Evolutionary conservation across 1,140 invertebrate genomes (phyloP).

Genomic region (Monochamus saltuarius): DNA sequence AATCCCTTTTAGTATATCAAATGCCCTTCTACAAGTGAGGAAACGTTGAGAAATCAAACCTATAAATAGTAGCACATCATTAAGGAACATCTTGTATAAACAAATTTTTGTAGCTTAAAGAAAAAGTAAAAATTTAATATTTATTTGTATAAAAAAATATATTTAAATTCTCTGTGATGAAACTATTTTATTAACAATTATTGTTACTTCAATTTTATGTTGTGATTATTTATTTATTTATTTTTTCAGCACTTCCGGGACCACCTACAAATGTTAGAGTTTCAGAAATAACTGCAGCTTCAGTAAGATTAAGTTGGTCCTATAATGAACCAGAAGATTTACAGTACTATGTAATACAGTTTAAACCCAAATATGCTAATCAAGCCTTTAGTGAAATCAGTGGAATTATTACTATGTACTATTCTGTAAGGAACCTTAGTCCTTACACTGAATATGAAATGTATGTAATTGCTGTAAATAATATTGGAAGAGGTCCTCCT

Average conservation of each 20-base stretch:
- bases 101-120: no score
- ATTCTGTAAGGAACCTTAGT: slow-evolving; percentile 83
- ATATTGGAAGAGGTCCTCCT: slow-evolving; percentile 84
- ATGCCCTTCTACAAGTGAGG: no score
- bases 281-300: slow-evolving; percentile 90
- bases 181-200: no score
- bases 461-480: slow-evolving; percentile 92
- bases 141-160: no score
- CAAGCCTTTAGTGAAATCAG: slow-evolving; percentile 84
- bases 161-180: no score
- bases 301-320: slow-evolving; percentile 87
- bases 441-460: slow-evolving; percentile 97
- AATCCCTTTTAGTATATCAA: no score
- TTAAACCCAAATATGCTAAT: slow-evolving; percentile 87
- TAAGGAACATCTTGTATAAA: no score
- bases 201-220: no score
- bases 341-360: slow-evolving; percentile 93
- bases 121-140: no score
- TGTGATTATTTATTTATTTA: no score
- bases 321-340: slow-evolving; percentile 83
- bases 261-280: slow-evolving; percentile 84
- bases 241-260: slow-evolving; percentile 75
- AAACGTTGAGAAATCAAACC: no score
- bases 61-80: no score
- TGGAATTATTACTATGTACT: slow-evolving; percentile 89